A percentile compares a stretch with the other conserved stretches of the same genome.
phyloP scores from a whole-genome alignment of 1,140 invertebrate species.

The Hesperophylax magnus region DNA sequence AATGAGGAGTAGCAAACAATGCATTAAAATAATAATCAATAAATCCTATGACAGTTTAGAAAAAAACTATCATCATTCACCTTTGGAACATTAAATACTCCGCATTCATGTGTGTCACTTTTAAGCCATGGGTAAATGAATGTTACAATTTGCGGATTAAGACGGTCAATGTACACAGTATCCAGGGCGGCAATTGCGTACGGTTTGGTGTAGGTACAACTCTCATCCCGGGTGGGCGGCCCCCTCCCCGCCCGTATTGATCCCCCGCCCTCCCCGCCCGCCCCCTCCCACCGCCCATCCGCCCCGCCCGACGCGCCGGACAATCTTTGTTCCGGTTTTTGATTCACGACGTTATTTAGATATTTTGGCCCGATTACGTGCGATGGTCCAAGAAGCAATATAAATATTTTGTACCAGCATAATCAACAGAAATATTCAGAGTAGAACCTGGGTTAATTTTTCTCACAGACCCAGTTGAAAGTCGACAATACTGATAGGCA shows the following conservation, averaged over 20 bases:
- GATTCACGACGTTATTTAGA: not conserved
- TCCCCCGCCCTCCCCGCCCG: not conserved
- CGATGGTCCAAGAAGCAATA: not conserved
- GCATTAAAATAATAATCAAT: no score
- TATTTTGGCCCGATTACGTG: not conserved
- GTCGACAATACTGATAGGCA: no score
- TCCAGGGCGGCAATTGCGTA: slow-evolving; percentile 5
- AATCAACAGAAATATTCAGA: no score
- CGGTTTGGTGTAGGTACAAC: no score
- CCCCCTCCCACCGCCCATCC: not conserved
- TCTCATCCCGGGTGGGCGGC: not conserved
- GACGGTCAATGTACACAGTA: slow-evolving; percentile 31
- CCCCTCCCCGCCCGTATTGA: slow-evolving; percentile 26
- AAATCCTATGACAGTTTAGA: no score
- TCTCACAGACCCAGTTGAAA: no score
- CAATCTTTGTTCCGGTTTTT: slow-evolving; percentile 38
- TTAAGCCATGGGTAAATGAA: not conserved
- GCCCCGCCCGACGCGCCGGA: slow-evolving; percentile 14
- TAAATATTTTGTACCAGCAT: no score
- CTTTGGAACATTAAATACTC: not conserved
- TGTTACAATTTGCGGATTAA: slow-evolving; percentile 2
- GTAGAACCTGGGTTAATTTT: no score
- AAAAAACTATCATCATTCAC: not conserved
- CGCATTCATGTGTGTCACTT: not conserved
- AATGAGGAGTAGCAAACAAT: no score